Base-by-base conservation (phyloP, 2,113 vertebrate genomes). In the Planiliza haematocheilus region DNA sequence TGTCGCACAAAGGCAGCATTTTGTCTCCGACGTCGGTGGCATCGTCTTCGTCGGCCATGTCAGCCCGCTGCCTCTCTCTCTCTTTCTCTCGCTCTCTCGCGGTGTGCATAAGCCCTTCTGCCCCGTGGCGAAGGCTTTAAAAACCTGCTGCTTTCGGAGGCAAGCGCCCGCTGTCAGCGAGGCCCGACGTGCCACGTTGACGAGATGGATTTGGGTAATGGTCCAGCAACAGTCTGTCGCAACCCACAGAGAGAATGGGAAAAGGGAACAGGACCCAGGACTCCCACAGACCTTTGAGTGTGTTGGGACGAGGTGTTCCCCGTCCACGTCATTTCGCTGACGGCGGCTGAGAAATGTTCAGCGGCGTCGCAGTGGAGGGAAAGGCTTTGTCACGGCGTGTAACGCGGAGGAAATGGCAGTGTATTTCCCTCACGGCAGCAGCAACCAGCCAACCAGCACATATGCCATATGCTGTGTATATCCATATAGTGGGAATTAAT, bases 131-230 rank as follows among this genome's bases (percentile, higher is more conserved):
- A 80, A 45, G 52, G 49, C 60, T 81, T 84, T 81, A 83, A 76
- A 67, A 65, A 65, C 78, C 56, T 38, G 81, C 85, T 87, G 85
- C 58, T 77, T 62, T 76, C 62, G 79, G 42, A 82, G 41, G 58
- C 60, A 14, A 41, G 46, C 73, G 41, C 77, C 79, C 12, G 73
- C 86, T 70, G 88, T 42, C 77, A 53, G 46, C 18, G 34, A 80
- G 61, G 63, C 20, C 72, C 52, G 59, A 73, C 51, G 10, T 50
- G 75, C 65, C 30, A 74, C 14, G 45, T 48, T 55, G 49, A 75
- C 34, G 56, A 75, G 67, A 84, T 74, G 55, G 77, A 81, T 83
- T 88, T 81, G 74, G 79, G 68, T 88, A 82, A 89, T 89, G 83
- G 72, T 85, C 79, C 85, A 73, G 65, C 71, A 79, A 74, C 45